Conservation (phyloP, 2,888 invertebrate species). For the Azorinus chamasolen region DNA sequence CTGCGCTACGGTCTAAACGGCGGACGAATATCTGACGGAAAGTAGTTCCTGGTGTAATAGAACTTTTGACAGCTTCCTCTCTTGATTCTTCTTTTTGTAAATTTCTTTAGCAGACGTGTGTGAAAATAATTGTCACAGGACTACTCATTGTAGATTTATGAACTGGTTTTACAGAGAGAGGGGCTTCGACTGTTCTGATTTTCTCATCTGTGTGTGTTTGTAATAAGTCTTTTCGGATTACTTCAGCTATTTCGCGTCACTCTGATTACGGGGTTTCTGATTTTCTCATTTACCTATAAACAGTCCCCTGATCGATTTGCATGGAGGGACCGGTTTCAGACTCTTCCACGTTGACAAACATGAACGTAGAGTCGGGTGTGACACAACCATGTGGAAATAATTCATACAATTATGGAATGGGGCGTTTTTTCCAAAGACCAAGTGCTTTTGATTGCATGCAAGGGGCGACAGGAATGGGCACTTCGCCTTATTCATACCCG, state of each 20-base stretch:
- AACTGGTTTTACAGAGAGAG: slow-evolving; percentile 32
- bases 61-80: slow-evolving; percentile 59
- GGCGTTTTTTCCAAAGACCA: slow-evolving; percentile 73
- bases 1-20: slow-evolving; percentile 50
- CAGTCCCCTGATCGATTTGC: slow-evolving; percentile 5
- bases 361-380: slow-evolving; percentile 56
- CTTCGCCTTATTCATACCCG: slow-evolving; percentile 66
- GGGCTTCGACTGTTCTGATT: slow-evolving; percentile 45
- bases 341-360: slow-evolving; percentile 49
- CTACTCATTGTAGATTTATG: slow-evolving; percentile 59
- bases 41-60: slow-evolving; percentile 56
- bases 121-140: slow-evolving; percentile 60
- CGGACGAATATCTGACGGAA: slow-evolving; percentile 57
- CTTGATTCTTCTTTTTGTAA: slow-evolving; percentile 48
- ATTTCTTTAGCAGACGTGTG: slow-evolving; percentile 65
- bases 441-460: slow-evolving; percentile 79
- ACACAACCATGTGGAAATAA: slow-evolving; percentile 51
- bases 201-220: slow-evolving; percentile 51
- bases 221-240: slow-evolving; percentile 51
- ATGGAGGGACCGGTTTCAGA: slow-evolving; percentile 63
- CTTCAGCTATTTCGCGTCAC: slow-evolving; percentile 28
- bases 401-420: slow-evolving; percentile 70
- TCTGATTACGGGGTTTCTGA: slow-evolving; percentile 29
- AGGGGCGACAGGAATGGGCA: slow-evolving; percentile 64
- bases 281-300: slow-evolving; percentile 40